Base-by-base conservation (phyloP, 1,140 invertebrate species). In the Apocrypta bakeri region DNA sequence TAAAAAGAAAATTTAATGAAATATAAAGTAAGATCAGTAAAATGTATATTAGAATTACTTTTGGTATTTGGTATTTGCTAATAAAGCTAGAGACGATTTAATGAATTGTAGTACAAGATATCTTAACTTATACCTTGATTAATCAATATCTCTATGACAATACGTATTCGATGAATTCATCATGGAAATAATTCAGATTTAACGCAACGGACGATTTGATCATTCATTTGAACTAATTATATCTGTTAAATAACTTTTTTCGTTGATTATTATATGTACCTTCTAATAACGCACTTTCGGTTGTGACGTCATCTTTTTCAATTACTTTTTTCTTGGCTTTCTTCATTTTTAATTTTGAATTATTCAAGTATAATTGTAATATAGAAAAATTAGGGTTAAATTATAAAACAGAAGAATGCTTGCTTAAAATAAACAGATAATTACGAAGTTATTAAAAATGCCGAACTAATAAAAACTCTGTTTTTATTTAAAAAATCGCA, bases 91-190 rank as follows among this genome's bases (percentile, higher is more conserved):
- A 9, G 42, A 69, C 2, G 29, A 27, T 14, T 6, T 11, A n/a
- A 25, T 56, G 31, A 56, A 81, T 73, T 74, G 33, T 66, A 73
- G 27, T 37, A 17, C 29, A 7, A 33, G 29, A 40, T 29, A 64
- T 42, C 61, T 8, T 31, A 25, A 69, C 0, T 48, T 72, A 9
- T 37, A 37, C 29, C 14, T 48, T 82, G 48, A 48, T 79, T 71
- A 31, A 73, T 83, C 81, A 83, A 83, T 83, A 83, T 83, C 37
- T 63, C 81, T 73, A 83, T 83, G 76, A 56, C 75, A 79, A 83
- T 79, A n/a, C n/a, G 25, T 27, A 48, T 64, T 74, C 8, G 0
- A 68, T 0, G 14, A 33, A 17, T n/a, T n/a, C n/a, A n/a, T n/a
- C n/a, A n/a, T n/a, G n/a, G n/a, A n/a, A n/a, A n/a, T n/a, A n/a